Evolutionary conservation across 2,888 invertebrate genomes (phyloP).

Genomic region (Caenorhabditis sp.): DNA sequence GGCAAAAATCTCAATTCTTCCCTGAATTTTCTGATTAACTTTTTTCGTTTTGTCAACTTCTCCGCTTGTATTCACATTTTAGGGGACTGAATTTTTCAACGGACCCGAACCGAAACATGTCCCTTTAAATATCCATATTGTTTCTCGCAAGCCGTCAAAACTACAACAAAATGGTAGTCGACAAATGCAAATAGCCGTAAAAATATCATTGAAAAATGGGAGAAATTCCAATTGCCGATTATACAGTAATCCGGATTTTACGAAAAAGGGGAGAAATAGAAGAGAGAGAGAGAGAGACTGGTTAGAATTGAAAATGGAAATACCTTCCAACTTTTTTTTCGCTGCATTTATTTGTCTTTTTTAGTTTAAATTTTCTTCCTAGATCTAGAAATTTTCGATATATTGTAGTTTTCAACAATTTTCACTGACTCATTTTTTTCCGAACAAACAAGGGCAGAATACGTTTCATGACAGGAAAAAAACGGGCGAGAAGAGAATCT

Average conservation of each 20-base stretch:
- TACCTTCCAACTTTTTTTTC: background rate
- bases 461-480: too few relatives aligned
- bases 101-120: too few relatives aligned
- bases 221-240: background rate
- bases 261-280: too few relatives aligned
- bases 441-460: background rate
- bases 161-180: background rate
- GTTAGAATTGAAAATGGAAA: background rate
- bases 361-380: background rate
- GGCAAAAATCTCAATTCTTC: too few relatives aligned
- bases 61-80: too few relatives aligned
- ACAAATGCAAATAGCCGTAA: background rate
- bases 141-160: background rate
- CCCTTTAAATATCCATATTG: too few relatives aligned
- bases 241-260: slow-evolving; percentile 1
- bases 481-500: background rate
- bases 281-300: background rate
- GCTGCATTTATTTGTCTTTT: background rate
- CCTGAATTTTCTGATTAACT: too few relatives aligned
- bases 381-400: too few relatives aligned
- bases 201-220: background rate
- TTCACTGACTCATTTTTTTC: background rate
- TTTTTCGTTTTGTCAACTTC: too few relatives aligned
- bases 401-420: too few relatives aligned
- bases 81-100: too few relatives aligned